Conservation (phyloP, 2,797 vertebrate species). For the Diplodus puntazzo region DNA sequence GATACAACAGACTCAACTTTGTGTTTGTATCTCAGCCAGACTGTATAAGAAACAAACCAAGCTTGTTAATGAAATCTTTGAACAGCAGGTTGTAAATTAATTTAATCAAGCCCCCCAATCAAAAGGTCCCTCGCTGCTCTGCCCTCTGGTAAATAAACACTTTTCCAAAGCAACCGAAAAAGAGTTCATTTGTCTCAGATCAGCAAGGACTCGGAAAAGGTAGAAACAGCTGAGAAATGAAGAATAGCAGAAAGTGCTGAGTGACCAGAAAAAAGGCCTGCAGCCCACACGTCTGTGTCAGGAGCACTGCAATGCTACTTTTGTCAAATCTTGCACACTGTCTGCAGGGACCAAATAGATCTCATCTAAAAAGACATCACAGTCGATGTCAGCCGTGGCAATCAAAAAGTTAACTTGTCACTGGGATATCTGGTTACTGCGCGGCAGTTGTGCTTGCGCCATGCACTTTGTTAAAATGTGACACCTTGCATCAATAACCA, state of each 20-base stretch:
- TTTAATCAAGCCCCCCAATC: slow-evolving; percentile 61
- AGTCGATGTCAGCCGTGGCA: slow-evolving; percentile 55
- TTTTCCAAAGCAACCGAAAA: slow-evolving; percentile 54
- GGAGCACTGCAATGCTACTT: slow-evolving; percentile 69
- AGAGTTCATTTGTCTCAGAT: slow-evolving; percentile 71
- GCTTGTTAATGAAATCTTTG: slow-evolving; percentile 61
- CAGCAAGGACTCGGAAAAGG: slow-evolving; percentile 63
- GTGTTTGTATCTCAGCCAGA: slow-evolving; percentile 33
- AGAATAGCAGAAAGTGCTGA: slow-evolving; percentile 77
- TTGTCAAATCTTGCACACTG: slow-evolving; percentile 64
- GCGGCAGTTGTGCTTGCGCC: slow-evolving; percentile 34
- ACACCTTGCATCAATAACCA: slow-evolving; percentile 47
- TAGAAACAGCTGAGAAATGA: slow-evolving; percentile 73
- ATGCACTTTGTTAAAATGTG: slow-evolving; percentile 53
- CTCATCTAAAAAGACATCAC: slow-evolving; percentile 61
- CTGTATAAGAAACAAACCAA: slow-evolving; percentile 33
- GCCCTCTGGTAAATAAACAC: slow-evolving; percentile 71
- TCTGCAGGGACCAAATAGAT: slow-evolving; percentile 52
- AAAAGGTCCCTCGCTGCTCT: slow-evolving; percentile 48
- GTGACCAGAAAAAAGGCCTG: slow-evolving; percentile 71
- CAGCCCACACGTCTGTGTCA: slow-evolving; percentile 74
- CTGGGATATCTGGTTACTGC: slow-evolving; percentile 43
- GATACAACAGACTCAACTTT: slow-evolving; percentile 21
- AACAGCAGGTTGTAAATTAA: slow-evolving; percentile 62
- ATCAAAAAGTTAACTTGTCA: slow-evolving; percentile 69